Evolutionary conservation across 2,797 vertebrate species (phyloP).

Genomic region (Silurus aristotelis): DNA sequence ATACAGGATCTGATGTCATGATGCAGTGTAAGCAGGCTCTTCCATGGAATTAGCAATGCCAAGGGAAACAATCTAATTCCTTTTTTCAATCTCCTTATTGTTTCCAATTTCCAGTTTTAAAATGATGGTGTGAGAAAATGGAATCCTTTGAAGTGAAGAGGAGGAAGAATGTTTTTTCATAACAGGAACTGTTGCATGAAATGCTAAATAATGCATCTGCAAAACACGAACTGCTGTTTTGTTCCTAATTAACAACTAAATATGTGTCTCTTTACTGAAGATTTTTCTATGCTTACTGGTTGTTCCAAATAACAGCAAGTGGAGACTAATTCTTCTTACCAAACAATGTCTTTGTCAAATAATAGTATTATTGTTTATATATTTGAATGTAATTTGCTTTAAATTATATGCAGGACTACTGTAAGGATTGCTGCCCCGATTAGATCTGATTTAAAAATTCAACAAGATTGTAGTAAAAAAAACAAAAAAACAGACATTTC

Average conservation of each 20-base stretch:
- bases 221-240: not conserved
- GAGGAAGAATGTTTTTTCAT: constrained; percentile 49
- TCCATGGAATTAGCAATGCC: constrained; percentile 57
- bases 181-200: constrained; percentile 25
- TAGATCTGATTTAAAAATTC: not conserved
- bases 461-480: not conserved
- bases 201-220: not conserved
- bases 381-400: not conserved
- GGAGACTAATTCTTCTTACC: not conserved
- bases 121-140: constrained; percentile 38
- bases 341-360: not conserved
- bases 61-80: constrained; percentile 41
- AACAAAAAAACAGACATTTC: too few relatives aligned
- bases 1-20: constrained; percentile 59
- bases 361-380: not conserved
- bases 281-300: not conserved
- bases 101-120: constrained; percentile 17
- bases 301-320: too few relatives aligned
- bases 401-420: not conserved
- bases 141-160: constrained; percentile 53
- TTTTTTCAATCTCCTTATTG: constrained; percentile 44
- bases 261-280: not conserved
- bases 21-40: constrained; percentile 42
- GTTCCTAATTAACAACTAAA: not conserved
- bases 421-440: not conserved